phyloP scores from a whole-genome alignment of 2,797 vertebrate species.

The Antennarius maculatus region DNA sequence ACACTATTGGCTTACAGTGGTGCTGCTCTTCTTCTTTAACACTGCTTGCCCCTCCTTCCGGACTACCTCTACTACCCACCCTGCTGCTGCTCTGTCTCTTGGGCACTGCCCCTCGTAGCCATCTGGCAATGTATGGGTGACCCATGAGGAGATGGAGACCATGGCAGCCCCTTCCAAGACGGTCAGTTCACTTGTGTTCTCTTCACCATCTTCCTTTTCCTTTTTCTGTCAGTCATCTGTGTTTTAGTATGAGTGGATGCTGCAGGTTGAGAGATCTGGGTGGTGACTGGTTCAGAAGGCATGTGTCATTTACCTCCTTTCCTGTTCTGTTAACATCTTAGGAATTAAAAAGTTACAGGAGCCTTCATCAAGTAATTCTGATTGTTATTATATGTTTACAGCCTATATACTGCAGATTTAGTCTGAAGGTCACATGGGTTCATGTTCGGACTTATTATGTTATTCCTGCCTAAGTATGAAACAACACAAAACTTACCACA shows the following conservation, averaged over 20 bases:
- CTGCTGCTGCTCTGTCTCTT: slow-evolving; percentile 76
- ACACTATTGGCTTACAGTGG: slow-evolving; percentile 96
- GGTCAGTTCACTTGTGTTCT: slow-evolving; percentile 85
- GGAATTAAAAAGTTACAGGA: slow-evolving; percentile 2
- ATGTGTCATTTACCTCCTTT: slow-evolving; percentile 16
- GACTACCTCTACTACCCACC: slow-evolving; percentile 78
- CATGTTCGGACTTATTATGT: too few species aligned
- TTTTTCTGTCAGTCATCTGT: slow-evolving; percentile 24
- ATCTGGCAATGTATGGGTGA: slow-evolving; percentile 99
- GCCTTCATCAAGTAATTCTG: neutral
- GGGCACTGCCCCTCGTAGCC: slow-evolving; percentile 86
- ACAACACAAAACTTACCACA: too few species aligned
- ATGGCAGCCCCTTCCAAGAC: slow-evolving; percentile 95
- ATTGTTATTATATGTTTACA: neutral
- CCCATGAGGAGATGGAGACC: slow-evolving; percentile 99
- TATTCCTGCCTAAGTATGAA: too few species aligned
- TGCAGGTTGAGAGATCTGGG: neutral
- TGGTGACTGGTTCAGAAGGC: slow-evolving; percentile 26
- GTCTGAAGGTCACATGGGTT: too few species aligned
- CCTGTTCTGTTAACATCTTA: slow-evolving; percentile 11
- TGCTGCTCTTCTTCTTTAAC: slow-evolving; percentile 99
- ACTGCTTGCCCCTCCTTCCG: slow-evolving; percentile 91
- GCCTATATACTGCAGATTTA: neutral
- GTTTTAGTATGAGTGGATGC: slow-evolving; percentile 9
- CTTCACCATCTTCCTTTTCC: slow-evolving; percentile 28